Conservation (phyloP, 2,888 invertebrate genomes). For the Thecocarcelia acutangulata region DNA sequence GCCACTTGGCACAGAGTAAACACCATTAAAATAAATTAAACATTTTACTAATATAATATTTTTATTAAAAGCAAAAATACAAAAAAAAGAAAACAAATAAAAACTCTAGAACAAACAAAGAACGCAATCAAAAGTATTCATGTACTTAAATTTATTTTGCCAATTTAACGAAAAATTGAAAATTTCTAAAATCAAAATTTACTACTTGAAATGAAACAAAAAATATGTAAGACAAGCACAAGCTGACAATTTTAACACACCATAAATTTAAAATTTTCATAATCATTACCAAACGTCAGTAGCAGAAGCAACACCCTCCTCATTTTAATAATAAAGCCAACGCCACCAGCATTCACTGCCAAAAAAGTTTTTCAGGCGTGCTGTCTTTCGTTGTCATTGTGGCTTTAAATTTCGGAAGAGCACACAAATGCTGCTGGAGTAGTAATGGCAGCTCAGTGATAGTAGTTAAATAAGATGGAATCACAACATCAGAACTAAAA, state of each 20-base stretch:
- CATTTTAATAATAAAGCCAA: constrained; percentile 5
- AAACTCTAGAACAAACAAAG: constrained; percentile 28
- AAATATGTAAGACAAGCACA: constrained; percentile 2
- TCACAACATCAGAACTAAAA: constrained; percentile 71
- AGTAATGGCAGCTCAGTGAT: constrained; percentile 21
- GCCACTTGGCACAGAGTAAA: constrained; percentile 47
- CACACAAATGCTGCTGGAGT: constrained; percentile 9
- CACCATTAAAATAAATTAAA: constrained; percentile 51
- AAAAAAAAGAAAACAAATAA: not conserved
- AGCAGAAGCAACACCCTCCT: constrained; percentile 20
- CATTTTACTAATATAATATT: constrained; percentile 34
- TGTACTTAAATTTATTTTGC: constrained; percentile 20
- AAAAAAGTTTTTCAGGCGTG: constrained; percentile 28
- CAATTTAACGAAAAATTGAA: constrained; percentile 37
- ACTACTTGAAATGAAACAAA: constrained; percentile 8
- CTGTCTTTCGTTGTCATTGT: constrained; percentile 49
- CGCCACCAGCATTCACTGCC: constrained; percentile 37
- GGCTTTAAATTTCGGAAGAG: constrained; percentile 30
- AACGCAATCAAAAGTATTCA: constrained; percentile 23
- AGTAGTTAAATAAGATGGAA: constrained; percentile 53
- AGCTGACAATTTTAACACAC: constrained; percentile 47
- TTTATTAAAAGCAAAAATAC: not conserved
- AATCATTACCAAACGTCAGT: constrained; percentile 47
- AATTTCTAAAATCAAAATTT: constrained; percentile 41
- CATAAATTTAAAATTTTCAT: constrained; percentile 62